Evolutionary conservation across 2,888 invertebrate species (phyloP).

Genomic region (Physocephala rufipes): DNA sequence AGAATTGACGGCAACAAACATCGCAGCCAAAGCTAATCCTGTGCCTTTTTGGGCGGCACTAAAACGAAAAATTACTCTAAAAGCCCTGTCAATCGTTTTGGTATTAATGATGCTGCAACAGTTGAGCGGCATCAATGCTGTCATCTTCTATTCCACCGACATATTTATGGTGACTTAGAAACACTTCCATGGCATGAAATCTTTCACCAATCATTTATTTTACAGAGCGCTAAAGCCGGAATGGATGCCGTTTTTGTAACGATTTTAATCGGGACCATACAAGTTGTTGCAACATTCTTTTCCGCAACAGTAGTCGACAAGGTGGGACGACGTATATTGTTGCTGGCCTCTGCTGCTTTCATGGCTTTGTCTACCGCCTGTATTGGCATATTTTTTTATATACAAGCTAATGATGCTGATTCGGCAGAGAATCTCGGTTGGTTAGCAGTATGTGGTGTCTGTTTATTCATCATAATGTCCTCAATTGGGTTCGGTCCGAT

Average conservation of each 20-base stretch:
- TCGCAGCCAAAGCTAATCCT: slow-evolving; percentile 67
- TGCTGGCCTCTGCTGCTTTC: slow-evolving; percentile 75
- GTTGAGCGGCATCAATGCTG: slow-evolving; percentile 83
- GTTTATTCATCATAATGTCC: slow-evolving; percentile 82
- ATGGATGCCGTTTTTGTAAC: slow-evolving; percentile 73
- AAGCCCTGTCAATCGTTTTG: slow-evolving; percentile 76
- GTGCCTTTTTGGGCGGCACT: slow-evolving; percentile 70
- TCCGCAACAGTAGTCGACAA: slow-evolving; percentile 82
- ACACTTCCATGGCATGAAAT: too few species aligned
- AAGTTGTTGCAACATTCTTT: slow-evolving; percentile 73
- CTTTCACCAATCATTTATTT: not conserved
- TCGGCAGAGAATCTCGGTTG: slow-evolving; percentile 71
- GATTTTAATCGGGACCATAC: slow-evolving; percentile 84
- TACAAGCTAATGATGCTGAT: slow-evolving; percentile 55
- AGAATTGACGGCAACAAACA: slow-evolving; percentile 69
- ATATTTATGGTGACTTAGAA: slow-evolving; percentile 73
- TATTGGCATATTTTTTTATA: slow-evolving; percentile 75
- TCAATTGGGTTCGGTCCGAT: slow-evolving; percentile 88
- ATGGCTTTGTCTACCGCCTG: slow-evolving; percentile 76
- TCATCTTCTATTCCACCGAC: slow-evolving; percentile 79
- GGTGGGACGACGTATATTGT: slow-evolving; percentile 79
- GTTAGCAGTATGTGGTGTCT: slow-evolving; percentile 78
- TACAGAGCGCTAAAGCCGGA: slow-evolving; percentile 58
- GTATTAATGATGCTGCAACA: slow-evolving; percentile 91
- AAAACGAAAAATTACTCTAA: slow-evolving; percentile 70